Evolutionary conservation across 2,888 invertebrate genomes (phyloP).

Genomic region (Athalia cordata): DNA sequence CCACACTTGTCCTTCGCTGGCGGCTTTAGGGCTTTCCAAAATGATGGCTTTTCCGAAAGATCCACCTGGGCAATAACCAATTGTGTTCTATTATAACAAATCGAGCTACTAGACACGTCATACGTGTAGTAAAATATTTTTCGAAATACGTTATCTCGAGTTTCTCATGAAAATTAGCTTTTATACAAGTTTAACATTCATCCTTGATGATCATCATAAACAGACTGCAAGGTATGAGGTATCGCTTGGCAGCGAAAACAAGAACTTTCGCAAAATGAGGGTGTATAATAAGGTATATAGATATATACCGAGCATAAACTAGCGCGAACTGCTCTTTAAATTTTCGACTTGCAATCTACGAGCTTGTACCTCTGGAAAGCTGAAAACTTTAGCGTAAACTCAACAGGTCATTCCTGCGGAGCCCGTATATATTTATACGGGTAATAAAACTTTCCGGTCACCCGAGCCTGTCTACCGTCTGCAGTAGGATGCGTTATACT

Average conservation of each 20-base stretch:
- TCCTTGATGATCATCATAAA: too few relatives aligned
- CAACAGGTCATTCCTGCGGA: constrained; percentile 15
- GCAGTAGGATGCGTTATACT: not conserved
- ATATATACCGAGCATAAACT: not conserved
- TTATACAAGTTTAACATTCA: too few relatives aligned
- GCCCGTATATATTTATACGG: not conserved
- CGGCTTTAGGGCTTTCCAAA: constrained; percentile 94
- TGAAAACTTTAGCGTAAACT: constrained; percentile 3
- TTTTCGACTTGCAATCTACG: constrained; percentile 10
- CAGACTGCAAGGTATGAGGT: too few relatives aligned
- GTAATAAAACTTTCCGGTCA: not conserved
- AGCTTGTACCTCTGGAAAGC: not conserved
- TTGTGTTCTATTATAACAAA: too few relatives aligned
- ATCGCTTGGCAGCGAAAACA: too few relatives aligned
- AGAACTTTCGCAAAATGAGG: too few relatives aligned
- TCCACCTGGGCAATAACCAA: constrained; percentile 81
- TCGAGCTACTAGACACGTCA: too few relatives aligned
- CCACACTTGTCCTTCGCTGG: constrained; percentile 96
- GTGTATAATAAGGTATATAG: too few relatives aligned
- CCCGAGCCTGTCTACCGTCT: not conserved
- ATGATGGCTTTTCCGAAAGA: constrained; percentile 93
- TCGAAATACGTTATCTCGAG: too few relatives aligned
- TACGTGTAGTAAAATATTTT: too few relatives aligned
- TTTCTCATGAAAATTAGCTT: too few relatives aligned
- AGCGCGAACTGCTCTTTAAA: not conserved